Base-by-base conservation (phyloP, 1,140 invertebrate genomes). In the Anastatus disparis region DNA sequence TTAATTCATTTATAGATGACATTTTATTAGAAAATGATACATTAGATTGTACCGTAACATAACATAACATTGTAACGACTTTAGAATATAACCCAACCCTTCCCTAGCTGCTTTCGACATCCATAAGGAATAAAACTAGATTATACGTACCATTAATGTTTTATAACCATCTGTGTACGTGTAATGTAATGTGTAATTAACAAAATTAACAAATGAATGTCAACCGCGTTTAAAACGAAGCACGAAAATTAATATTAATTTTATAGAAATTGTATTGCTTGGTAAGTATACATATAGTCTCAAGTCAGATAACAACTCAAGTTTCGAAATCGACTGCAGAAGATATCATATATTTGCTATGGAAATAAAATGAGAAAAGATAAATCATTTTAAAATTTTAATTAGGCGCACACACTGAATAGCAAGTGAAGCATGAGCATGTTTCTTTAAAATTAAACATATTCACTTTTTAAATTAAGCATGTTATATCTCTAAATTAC, bases 61-160 rank as follows among this genome's bases (percentile, higher is more conserved):
- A n/a, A n/a, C n/a, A n/a, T n/a, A n/a, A n/a, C n/a, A n/a, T 27
- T 15, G 67, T 22, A 59, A 48, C 10, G 42, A 70, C 17, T 68
- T 24, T 62, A 70, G 58, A 55, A 3, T 35, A 6, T 10, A 53
- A 59, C 71, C 75, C 75, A 67, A 78, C 78, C 79, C 78, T 76
- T 79, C 81, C 80, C 80, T 82, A 81, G 80, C 81, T 82, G 81
- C 81, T 82, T 82, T 80, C 80, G 73, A 56, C 75, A 63, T 46
- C 44, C 50, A n/a, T n/a, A n/a, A 64, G 53, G 61, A 70, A 48
- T 26, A 58, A 2, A 38, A 46, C 31, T 70, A 70, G 68, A 70
- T 70, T 56, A 20, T n/a, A 58, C 61, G 7, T 64, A 64, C 53
- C 35, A 56, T 48, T 70, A 69, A 61, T 61, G 56, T 69, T 61